Evolutionary conservation across 2,797 vertebrate genomes (phyloP).

Genomic region (Amblyopsis hoosieri): DNA sequence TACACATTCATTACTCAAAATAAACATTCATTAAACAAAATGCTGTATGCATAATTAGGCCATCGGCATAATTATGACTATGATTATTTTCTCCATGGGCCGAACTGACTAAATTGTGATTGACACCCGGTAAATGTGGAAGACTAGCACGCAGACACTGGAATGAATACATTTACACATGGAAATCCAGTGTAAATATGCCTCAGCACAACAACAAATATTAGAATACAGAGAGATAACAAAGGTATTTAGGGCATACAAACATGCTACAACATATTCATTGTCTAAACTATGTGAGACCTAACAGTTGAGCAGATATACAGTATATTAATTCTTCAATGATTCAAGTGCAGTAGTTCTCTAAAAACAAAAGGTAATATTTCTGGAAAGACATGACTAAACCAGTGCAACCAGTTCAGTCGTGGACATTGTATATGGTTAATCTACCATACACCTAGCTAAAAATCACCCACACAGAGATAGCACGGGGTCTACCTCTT

Average conservation of each 20-base stretch:
- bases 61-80: constrained; percentile 75
- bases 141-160: constrained; percentile 1
- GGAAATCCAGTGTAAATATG: constrained; percentile 4
- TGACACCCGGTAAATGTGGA: constrained; percentile 59
- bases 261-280: constrained; percentile 20
- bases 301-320: too few relatives aligned
- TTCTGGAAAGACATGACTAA: not conserved
- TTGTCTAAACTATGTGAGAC: constrained; percentile 2
- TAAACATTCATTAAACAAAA: constrained; percentile 80
- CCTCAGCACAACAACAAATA: constrained; percentile 25
- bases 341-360: too few relatives aligned
- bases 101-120: constrained; percentile 69
- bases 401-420: constrained; percentile 15
- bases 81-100: constrained; percentile 72
- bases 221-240: constrained; percentile 20
- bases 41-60: constrained; percentile 75
- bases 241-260: constrained; percentile 25
- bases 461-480: not conserved
- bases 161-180: constrained; percentile 43
- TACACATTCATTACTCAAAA: constrained; percentile 79
- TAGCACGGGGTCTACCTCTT: constrained; percentile 23
- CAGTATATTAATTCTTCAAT: too few relatives aligned
- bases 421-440: constrained; percentile 19
- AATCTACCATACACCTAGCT: constrained; percentile 21
- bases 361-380: too few relatives aligned